Conservation (phyloP, 2,113 vertebrate genomes). For the Crotalus viridis region DNA sequence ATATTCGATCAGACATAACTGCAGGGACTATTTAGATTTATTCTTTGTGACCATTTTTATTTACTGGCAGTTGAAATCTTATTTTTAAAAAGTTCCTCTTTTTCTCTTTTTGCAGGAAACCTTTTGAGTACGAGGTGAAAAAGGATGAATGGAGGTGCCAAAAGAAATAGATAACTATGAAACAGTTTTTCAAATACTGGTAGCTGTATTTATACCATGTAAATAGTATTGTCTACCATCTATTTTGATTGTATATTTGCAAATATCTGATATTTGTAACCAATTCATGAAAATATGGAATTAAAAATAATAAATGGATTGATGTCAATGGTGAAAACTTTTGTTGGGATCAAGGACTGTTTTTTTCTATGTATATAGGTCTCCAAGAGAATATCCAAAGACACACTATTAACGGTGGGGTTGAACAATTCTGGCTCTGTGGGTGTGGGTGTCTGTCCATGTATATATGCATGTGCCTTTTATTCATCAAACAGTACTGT, state of each 20-base stretch:
- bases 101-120: conserved; percentile 12
- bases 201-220: conserved; percentile 7
- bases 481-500: background rate
- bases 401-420: background rate
- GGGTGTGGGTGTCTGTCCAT: background rate
- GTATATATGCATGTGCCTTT: background rate
- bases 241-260: background rate
- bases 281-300: background rate
- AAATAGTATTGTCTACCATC: conserved; percentile 6
- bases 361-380: background rate
- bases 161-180: conserved; percentile 2
- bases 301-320: background rate
- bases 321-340: background rate
- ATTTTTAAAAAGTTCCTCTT: background rate
- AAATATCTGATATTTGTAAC: background rate
- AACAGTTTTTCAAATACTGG: background rate
- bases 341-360: background rate
- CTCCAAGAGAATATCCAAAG: background rate
- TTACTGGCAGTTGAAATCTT: too few relatives aligned
- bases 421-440: background rate
- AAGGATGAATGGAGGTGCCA: conserved; percentile 57
- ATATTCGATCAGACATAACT: background rate
- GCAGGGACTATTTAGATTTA: too few relatives aligned
- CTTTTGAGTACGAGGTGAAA: conserved; percentile 31
- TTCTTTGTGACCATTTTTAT: too few relatives aligned